Evolutionary conservation across 2,113 vertebrate species (phyloP).

Genomic region (Cinclus cinclus): DNA sequence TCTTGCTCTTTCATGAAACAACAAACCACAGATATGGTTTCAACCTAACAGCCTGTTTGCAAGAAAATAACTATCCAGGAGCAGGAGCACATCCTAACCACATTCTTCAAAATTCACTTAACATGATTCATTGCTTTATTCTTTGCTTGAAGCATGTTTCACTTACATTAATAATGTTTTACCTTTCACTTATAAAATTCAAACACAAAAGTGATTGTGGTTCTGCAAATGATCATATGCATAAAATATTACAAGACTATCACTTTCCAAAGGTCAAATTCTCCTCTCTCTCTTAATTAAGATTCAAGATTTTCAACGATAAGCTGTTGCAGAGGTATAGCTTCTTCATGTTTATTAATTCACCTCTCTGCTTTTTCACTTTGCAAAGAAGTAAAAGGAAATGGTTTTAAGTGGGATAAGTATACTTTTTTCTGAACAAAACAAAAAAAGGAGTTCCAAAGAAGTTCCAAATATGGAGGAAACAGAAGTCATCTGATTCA

Average conservation of each 20-base stretch:
- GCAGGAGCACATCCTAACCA: conserved; percentile 22
- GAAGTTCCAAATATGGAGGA: not conserved
- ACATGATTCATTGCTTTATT: not conserved
- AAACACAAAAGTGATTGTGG: not conserved
- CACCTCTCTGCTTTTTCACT: conserved; percentile 67
- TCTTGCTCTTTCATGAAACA: conserved; percentile 58
- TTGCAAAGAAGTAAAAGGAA: conserved; percentile 55
- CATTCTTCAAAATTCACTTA: conserved; percentile 53
- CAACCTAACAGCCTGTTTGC: conserved; percentile 24
- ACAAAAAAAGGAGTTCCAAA: not conserved
- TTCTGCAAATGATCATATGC: conserved; percentile 37
- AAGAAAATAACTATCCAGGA: conserved; percentile 6
- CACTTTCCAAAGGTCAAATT: conserved; percentile 24
- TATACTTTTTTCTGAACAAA: not conserved
- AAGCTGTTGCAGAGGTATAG: conserved; percentile 21
- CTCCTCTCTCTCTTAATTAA: conserved; percentile 64
- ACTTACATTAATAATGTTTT: conserved; percentile 68
- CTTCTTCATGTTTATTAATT: conserved; percentile 49
- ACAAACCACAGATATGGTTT: conserved; percentile 33
- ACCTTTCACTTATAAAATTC: conserved; percentile 42
- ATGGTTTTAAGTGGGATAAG: conserved; percentile 7
- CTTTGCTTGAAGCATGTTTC: conserved; percentile 52
- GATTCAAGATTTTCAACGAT: conserved; percentile 69
- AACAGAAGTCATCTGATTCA: not conserved
- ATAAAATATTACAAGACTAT: conserved; percentile 61